Percentiles rank a stretch among this genome's conserved stretches.
Evolutionary conservation across 2,888 invertebrate genomes (phyloP).

Genomic region (Philopedon plagiatum): DNA sequence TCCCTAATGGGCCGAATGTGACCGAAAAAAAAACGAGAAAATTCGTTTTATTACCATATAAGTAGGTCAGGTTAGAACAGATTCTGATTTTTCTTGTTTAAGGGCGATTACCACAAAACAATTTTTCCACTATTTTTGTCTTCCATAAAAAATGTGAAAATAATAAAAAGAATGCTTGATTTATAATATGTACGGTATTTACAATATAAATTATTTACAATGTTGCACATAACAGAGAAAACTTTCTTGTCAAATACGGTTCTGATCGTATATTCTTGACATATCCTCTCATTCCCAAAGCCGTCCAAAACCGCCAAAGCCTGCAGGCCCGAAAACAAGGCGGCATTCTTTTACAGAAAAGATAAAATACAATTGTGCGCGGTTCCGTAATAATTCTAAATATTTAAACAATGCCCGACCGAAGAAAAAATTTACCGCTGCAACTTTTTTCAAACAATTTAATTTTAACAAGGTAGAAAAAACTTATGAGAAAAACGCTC

Average conservation of each 20-base stretch:
- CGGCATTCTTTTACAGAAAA: conserved; percentile 38
- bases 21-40: not conserved
- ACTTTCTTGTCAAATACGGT: not conserved
- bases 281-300: conserved; percentile 25
- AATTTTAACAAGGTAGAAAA: conserved; percentile 39
- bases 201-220: no score
- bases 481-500: conserved; percentile 37
- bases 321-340: conserved; percentile 30
- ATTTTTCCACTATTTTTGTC: no score
- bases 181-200: no score
- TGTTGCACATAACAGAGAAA: no score
- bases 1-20: conserved; percentile 10
- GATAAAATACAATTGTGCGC: conserved; percentile 34
- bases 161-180: no score
- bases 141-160: no score
- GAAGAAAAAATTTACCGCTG: conserved; percentile 34
- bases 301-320: conserved; percentile 25
- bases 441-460: conserved; percentile 41
- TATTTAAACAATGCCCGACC: conserved; percentile 38
- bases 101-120: no score
- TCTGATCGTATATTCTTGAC: conserved; percentile 25
- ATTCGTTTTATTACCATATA: not conserved
- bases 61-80: not conserved
- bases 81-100: no score
- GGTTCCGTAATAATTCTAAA: conserved; percentile 37